Percentiles rank a stretch among this genome's conserved stretches.
phyloP scores from a whole-genome alignment of 2,113 vertebrate genomes.

The Jacana jacana region DNA sequence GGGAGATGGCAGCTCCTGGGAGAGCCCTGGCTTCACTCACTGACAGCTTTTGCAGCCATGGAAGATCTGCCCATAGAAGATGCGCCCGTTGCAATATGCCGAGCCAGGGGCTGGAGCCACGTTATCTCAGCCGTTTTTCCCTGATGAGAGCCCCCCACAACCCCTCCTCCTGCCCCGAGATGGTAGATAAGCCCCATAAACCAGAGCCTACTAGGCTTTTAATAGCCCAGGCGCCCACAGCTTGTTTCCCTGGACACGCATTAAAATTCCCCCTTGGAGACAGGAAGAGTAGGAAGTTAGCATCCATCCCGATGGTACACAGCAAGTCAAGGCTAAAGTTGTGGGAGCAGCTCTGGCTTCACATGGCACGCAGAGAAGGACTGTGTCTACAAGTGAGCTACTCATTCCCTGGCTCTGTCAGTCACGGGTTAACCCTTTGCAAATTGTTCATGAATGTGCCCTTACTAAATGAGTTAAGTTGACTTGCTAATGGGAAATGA shows the following conservation, averaged over 20 bases:
- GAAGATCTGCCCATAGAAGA: background rate
- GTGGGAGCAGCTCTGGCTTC: background rate
- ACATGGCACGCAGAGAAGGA: accelerated
- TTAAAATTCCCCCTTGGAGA: background rate
- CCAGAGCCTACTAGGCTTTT: background rate
- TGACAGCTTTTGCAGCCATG: background rate
- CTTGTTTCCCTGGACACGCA: background rate
- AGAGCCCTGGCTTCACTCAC: background rate
- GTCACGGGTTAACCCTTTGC: background rate
- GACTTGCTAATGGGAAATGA: background rate
- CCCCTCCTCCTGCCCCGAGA: background rate
- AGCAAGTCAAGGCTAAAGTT: background rate
- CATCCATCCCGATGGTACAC: accelerated
- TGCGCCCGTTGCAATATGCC: accelerated
- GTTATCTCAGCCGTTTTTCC: accelerated
- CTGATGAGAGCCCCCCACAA: background rate
- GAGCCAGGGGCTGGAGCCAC: accelerated
- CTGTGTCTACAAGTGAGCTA: background rate
- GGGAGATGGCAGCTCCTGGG: background rate
- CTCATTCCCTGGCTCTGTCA: background rate
- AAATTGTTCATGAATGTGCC: background rate
- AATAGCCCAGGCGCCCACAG: background rate
- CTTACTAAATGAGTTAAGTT: background rate
- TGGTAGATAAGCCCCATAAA: background rate
- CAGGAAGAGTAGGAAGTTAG: background rate